Base-by-base conservation (phyloP, 2,113 vertebrate species). In the Megaptera novaeangliae region DNA sequence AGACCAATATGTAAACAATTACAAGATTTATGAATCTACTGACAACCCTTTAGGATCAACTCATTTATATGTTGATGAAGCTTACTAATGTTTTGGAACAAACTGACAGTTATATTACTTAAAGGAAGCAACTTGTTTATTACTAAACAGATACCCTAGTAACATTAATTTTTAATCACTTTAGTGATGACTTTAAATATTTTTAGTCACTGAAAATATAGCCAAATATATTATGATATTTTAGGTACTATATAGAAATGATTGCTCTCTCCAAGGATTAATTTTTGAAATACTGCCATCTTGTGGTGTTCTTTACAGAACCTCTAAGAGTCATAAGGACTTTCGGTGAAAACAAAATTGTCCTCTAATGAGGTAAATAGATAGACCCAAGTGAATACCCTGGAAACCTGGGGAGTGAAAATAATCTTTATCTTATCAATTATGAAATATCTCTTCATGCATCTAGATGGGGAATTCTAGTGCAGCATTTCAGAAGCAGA, bases 211-310 rank as follows among this genome's bases (percentile, higher is more conserved):
- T 94, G 91, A 96, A 46, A 92, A 68, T 82, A 78, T 29, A 92
- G 44, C 49, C 57, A 66, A 88, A 83, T 66, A 31, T 61, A 69
- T 57, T 59, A 31, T 23, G 44, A 90, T 94, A 66, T 93, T 95
- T 95, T 90, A 66, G n/a, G 5, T 86, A 75, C 4, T 80, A 13
- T 69, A 20, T 78, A 75, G 49, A 61, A 81, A 61, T 57, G 21
- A 69, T 59, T 41, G 10, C 20, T 78, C 34, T 46, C 5, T 69
- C 15, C 64, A 34, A 29, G 80, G 31, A 89, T 86, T 95, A 78
- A 36, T 98, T 97, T 97, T 95, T 95, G 87, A 98, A 97, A 97
- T 69, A 95, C 96, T 97, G 97, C 95, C 97, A 98, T 94, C 98
- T 98, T 96, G 97, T 98, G 98, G 97, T 91, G 20, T 10, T 88